These are phyloP conservation scores for Limosa lapponica DNA, from an alignment of 2,797 vertebrate species.

Conservation along the genomic window DNA sequence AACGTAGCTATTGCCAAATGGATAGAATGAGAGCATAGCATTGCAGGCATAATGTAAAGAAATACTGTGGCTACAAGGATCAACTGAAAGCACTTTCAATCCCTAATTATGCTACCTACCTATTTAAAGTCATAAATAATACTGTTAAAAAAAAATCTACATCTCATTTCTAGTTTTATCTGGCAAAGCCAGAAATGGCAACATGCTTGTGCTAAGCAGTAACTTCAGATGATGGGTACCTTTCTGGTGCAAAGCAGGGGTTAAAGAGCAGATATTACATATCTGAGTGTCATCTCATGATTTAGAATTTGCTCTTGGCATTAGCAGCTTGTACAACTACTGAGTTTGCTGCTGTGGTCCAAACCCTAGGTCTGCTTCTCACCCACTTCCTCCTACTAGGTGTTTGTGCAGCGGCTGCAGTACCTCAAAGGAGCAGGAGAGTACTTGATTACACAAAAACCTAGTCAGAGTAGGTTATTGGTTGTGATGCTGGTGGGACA, in stretches of 20 bases:
- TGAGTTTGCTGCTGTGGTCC: constrained; percentile 48
- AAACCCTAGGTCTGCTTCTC: constrained; percentile 27
- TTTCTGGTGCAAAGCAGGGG: constrained; percentile 53
- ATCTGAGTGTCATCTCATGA: not conserved
- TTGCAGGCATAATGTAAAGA: constrained; percentile 14
- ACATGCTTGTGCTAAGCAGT: constrained; percentile 44
- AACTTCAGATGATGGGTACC: constrained; percentile 69
- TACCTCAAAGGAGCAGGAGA: constrained; percentile 28
- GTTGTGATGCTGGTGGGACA: constrained; percentile 51
- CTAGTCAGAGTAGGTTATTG: not conserved
- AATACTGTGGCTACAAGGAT: constrained; percentile 36
- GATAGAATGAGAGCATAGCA: not conserved
- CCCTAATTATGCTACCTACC: constrained; percentile 57
- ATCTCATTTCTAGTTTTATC: constrained; percentile 43
- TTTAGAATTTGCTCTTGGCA: constrained; percentile 30
- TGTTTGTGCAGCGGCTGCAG: not conserved
- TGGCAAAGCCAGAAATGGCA: constrained; percentile 63
- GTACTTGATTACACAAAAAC: constrained; percentile 23
- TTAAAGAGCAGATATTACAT: constrained; percentile 14
- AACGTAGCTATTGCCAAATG: constrained; percentile 3
- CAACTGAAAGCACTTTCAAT: constrained; percentile 51
- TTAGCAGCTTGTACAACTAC: constrained; percentile 53
- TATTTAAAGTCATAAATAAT: constrained; percentile 65
- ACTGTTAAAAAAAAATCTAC: constrained; percentile 66
- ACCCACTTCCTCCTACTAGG: constrained; percentile 18